phyloP scores from a whole-genome alignment of 2,113 vertebrate genomes.

The Anas platyrhynchos region DNA sequence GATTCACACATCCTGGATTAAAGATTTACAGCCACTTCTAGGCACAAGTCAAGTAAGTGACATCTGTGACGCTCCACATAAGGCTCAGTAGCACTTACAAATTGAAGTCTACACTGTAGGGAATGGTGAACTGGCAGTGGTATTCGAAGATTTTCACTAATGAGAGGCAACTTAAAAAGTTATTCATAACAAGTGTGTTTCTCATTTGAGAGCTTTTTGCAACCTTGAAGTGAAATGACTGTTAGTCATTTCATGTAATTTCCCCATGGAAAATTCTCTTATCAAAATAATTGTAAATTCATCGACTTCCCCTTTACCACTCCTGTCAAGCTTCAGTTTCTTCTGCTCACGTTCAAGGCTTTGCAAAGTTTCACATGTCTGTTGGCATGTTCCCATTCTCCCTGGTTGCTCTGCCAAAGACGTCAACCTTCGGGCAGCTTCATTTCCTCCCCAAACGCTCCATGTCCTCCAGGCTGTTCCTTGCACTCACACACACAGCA shows the following conservation, averaged over 20 bases:
- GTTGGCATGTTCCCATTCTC: not conserved
- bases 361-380: not conserved
- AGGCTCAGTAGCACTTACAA: not conserved
- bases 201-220: not conserved
- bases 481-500: rapidly evolving
- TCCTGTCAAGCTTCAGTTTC: not conserved
- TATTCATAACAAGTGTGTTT: not conserved
- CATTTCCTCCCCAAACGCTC: not conserved
- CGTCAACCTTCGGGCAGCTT: not conserved
- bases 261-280: not conserved
- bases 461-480: not conserved
- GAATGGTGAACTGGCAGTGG: not conserved
- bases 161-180: not conserved
- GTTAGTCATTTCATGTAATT: not conserved
- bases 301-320: not conserved
- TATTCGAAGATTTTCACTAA: not conserved
- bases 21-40: not conserved
- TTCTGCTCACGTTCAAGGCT: not conserved
- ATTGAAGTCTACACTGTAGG: not conserved
- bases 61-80: rapidly evolving
- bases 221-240: not conserved
- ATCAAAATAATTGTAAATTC: not conserved
- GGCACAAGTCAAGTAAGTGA: not conserved
- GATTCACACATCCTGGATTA: not conserved
- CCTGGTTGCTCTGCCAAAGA: not conserved